Base-by-base conservation (phyloP, 37 sponge, comb jelly and placozoan species). In the Ephydatia muelleri region DNA sequence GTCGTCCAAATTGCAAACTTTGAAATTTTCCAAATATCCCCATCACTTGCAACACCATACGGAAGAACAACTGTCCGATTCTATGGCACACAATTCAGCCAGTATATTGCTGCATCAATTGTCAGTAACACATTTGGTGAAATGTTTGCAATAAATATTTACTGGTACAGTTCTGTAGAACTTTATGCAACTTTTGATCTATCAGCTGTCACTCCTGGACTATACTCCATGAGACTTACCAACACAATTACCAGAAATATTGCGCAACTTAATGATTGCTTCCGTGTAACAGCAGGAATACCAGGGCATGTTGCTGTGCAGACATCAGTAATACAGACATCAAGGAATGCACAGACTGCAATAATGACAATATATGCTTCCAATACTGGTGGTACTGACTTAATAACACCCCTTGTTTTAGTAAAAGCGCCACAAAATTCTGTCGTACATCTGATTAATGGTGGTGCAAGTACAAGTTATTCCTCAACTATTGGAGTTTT, bases 171-270 rank as follows among this genome's bases (percentile, higher is more conserved):
- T 77, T 84, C 85, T 21, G 78, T 68, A 33, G 69, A 76, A 21
- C 69, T 76, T 28, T 76, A 77, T 37, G 85, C 85, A 1, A 84
- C 85, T n/a, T 84, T 84, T 77, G 70, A 84, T 30, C 30, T 65
- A 13, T 67, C 69, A 9, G n/a, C 14, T 16, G 25, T 77, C 2
- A 40, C 77, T 39, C n/a, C 38, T 37, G 85, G 85, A 29, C 36
- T 30, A 47, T 84, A 84, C 47, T 32, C 70, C 0, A 69, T 48
- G 9, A 38, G 49, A 76, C 57, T 84, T 9, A 32, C 11, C 23
- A 35, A 84, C 32, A 39, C 22, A 28, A 31, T 26, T 0, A 67
- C 77, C 19, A 28, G 69, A 25, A 38, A 37, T 25, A 47, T 67
- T 8, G 29, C 85, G 28, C 39, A 68, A 38, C 77, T 84, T 9